Conservation (phyloP, 2,113 vertebrate genomes). For the Opisthocomus hoazin region DNA sequence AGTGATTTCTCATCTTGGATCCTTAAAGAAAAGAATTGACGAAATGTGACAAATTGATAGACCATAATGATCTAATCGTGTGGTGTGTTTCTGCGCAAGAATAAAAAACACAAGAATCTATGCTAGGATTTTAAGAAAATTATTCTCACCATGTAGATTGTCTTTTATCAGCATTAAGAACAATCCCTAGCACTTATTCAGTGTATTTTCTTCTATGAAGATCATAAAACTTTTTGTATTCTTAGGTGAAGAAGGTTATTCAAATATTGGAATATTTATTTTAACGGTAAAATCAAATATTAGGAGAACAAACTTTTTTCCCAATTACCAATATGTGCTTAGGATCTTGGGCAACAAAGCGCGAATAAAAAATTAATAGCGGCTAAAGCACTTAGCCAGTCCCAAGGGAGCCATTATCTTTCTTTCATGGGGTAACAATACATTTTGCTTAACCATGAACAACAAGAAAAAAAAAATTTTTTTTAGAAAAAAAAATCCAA, state of each 20-base stretch:
- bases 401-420: neutral
- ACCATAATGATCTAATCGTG: constrained; percentile 34
- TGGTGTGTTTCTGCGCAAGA: neutral
- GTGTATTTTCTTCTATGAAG: neutral
- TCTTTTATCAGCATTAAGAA: neutral
- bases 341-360: neutral
- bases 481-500: neutral
- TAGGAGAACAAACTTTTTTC: neutral
- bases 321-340: neutral
- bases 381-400: neutral
- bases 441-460: neutral
- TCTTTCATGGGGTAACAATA: neutral
- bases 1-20: neutral
- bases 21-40: neutral
- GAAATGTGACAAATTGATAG: constrained; percentile 48
- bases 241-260: neutral
- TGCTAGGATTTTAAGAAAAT: neutral
- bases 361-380: neutral
- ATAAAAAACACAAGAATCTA: neutral
- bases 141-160: neutral
- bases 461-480: neutral
- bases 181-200: neutral
- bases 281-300: neutral
- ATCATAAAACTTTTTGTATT: neutral
- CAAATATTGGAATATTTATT: neutral